Conservation (phyloP, 2,888 invertebrate species). For the Campopleginae sp. region DNA sequence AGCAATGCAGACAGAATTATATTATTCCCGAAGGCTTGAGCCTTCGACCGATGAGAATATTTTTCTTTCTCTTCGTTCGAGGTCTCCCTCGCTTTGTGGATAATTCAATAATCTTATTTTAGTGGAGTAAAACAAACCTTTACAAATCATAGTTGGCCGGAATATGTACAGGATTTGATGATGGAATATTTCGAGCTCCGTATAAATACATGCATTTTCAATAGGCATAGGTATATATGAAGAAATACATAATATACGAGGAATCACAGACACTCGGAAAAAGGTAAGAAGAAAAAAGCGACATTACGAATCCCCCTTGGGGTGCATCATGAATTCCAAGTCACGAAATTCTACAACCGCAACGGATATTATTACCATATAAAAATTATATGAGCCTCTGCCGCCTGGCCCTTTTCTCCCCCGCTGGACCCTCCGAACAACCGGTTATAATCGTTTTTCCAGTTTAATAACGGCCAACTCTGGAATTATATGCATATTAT, state of each 20-base stretch:
- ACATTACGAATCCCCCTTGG: constrained; percentile 54
- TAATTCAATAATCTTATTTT: not conserved
- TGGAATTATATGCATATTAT: constrained; percentile 62
- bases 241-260: constrained; percentile 17
- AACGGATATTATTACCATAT: constrained; percentile 54
- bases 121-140: constrained; percentile 12
- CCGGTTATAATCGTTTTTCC: constrained; percentile 65
- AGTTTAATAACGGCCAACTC: constrained; percentile 58
- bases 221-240: not conserved
- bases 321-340: constrained; percentile 64
- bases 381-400: constrained; percentile 54
- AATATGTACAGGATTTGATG: constrained; percentile 13
- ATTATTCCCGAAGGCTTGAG: constrained; percentile 64
- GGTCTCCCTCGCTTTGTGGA: not conserved
- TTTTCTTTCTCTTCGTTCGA: constrained; percentile 37
- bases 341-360: constrained; percentile 64
- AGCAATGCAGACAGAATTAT: constrained; percentile 62
- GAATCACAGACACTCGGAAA: constrained; percentile 29
- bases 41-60: constrained; percentile 60
- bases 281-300: constrained; percentile 35
- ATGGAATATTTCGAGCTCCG: not conserved
- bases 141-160: constrained; percentile 26
- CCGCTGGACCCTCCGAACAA: constrained; percentile 24
- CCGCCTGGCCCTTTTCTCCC: not conserved
- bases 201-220: constrained; percentile 7